Evolutionary conservation across 1,140 invertebrate genomes (phyloP), one percentile per base, ranked within the genome.

Genomic region (Drosophila sturtevanti): DNA sequence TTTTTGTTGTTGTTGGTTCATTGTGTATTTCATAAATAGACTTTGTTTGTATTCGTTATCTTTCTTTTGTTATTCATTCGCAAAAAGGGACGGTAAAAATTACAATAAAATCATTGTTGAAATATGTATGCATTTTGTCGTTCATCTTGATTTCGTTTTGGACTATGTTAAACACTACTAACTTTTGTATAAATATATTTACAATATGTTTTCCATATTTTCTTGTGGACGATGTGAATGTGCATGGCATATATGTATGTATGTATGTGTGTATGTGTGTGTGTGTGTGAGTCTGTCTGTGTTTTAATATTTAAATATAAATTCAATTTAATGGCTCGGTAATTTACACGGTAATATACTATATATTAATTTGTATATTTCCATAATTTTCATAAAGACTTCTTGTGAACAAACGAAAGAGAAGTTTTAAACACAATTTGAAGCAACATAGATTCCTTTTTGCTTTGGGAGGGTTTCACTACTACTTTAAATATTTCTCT

Each of bases 61-160:
- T 21, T 48, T 11, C 16, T 21, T 48, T 21, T 16, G 18, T 48
- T 48, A 21, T 16, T 21, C 48, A 73, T 76, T 89, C 72, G 84
- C 84, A 91, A 81, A 90, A 91, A 91, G 89, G 89, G 89, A 90
- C 89, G 89, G 89, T 90, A 89, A 90, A 80, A 90, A 90, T 90
- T 90, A 90, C 89, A 90, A 90, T 90, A 90, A 90, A 90, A 90
- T 90, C 84, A 90, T 90, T 82, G 41, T 65, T 74, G 80, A 89
- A 87, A 87, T 81, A 81, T 79, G 67, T 61, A 81, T 81, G 70
- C 66, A 70, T 71, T 48, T 63, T 68, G 54, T 56, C 38, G 51
- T 52, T 68, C 69, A 61, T 69, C 48, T 77, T 59, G 60, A 61
- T 68, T 62, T 48, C 59, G 66, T 58, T 35, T 55, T 63, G 31